Evolutionary conservation across 2,888 invertebrate species (phyloP), one percentile per base, ranked within the genome.

Genomic region (Lasius fuliginosus): DNA sequence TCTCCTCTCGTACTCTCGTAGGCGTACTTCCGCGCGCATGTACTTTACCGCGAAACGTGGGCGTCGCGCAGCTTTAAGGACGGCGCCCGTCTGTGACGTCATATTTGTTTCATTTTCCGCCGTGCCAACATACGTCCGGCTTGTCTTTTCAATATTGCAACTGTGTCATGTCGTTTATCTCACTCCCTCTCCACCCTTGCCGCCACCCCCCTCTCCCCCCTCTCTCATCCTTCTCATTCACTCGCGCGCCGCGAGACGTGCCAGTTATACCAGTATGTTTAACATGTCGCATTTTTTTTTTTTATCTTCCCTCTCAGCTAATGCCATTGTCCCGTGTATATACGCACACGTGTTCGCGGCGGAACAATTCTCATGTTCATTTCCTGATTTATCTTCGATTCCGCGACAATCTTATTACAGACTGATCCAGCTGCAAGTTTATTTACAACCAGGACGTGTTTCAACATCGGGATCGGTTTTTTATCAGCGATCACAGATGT

Each of bases 61-160:
- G 84, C 79, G 84, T 84, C 71, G 53, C 71, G 53, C n/a, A 46
- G 46, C 79, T 75, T 79, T 62, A 68, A 79, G 60, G 53, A 79
- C 83, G 30, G 30, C 68, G 64, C 65, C 79, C 79, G 79, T 81
- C 79, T 68, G 58, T 82, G 82, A 82, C 82, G 82, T 82, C 82
- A 74, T 65, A 64, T 65, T 74, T 73, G 62, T 76, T 82, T 82
- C 75, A 73, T 82, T 53, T 53, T 82, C 53, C 76, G 4, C 42
- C 82, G 75, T 81, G 71, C 82, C 74, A 82, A 30, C 74, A 65
- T 11, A 53, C 76, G 71, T 82, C 74, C 82, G 82, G 75, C 49
- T 82, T 64, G 64, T 64, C 82, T 74, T 82, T 82, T 82, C 82
- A 74, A 60, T 76, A 53, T 65, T 75, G 75, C 76, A 82, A 74